Evolutionary conservation across 2,888 invertebrate species (phyloP).

Genomic region (Ophonus ardosiacus): DNA sequence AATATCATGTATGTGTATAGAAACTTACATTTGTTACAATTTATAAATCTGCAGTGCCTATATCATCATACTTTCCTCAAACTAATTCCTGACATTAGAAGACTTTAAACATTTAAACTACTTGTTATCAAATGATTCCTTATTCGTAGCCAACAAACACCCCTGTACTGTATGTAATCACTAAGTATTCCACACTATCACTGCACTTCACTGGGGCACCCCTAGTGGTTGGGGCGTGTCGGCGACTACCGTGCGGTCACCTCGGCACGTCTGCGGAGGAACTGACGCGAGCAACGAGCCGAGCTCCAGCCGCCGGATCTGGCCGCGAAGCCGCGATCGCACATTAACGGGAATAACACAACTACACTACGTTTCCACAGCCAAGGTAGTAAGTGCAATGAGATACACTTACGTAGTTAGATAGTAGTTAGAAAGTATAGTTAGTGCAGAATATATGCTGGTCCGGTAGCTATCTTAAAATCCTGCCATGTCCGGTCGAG

Average conservation of each 20-base stretch:
- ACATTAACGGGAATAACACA: slow-evolving; percentile 32
- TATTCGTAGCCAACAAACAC: too few relatives aligned
- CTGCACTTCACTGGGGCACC: slow-evolving; percentile 2
- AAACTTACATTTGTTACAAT: too few relatives aligned
- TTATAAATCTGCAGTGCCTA: too few relatives aligned
- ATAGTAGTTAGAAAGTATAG: too few relatives aligned
- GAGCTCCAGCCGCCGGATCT: slow-evolving; percentile 39
- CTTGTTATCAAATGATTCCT: neutral
- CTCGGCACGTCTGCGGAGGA: neutral
- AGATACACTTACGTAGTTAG: neutral
- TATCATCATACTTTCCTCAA: too few relatives aligned
- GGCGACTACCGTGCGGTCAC: slow-evolving; percentile 24
- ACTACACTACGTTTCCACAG: neutral
- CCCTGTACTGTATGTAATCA: neutral
- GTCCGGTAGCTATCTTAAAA: too few relatives aligned
- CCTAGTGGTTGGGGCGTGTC: slow-evolving; percentile 14
- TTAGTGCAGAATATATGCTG: too few relatives aligned
- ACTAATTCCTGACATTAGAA: too few relatives aligned
- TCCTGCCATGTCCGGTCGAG: too few relatives aligned
- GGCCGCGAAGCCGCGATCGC: slow-evolving; percentile 31
- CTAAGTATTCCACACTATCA: neutral
- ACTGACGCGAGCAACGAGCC: neutral
- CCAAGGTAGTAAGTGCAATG: neutral
- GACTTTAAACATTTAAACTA: too few relatives aligned
- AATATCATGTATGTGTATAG: too few relatives aligned